Percentiles rank a stretch among this genome's conserved stretches.
phyloP scores from a whole-genome alignment of 2,797 vertebrate species.

The Cynopterus sphinx region DNA sequence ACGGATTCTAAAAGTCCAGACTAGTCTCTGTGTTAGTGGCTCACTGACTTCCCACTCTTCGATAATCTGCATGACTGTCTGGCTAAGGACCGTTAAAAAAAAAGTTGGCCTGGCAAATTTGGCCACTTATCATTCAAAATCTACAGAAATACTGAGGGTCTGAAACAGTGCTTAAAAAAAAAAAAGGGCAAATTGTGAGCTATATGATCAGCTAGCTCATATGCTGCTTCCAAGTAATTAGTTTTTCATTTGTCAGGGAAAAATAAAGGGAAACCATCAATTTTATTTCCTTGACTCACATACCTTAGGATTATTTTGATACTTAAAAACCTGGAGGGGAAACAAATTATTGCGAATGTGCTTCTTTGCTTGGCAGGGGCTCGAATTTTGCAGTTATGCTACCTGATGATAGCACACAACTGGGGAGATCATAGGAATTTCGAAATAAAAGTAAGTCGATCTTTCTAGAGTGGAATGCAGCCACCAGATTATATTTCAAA shows the following conservation, averaged over 20 bases:
- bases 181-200: conserved; percentile 46
- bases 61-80: not conserved
- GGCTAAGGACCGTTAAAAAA: not conserved
- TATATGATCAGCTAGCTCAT: conserved; percentile 45
- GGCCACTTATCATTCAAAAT: conserved; percentile 56
- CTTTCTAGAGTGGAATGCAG: not conserved
- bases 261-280: conserved; percentile 62
- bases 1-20: not conserved
- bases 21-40: not conserved
- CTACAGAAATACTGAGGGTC: conserved; percentile 65
- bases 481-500: not conserved
- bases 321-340: conserved; percentile 26
- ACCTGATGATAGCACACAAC: not conserved
- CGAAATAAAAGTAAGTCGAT: not conserved
- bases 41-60: not conserved
- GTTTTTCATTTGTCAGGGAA: conserved; percentile 46
- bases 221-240: conserved; percentile 70
- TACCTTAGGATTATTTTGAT: conserved; percentile 43
- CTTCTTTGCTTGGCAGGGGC: not conserved
- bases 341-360: conserved; percentile 36
- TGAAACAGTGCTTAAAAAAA: conserved; percentile 56
- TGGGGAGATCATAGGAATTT: not conserved
- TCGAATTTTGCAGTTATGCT: not conserved
- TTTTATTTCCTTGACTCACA: conserved; percentile 54
- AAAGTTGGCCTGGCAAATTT: not conserved